Conservation (phyloP, 2,888 invertebrate genomes). For the Pardosa pseudoannulata region DNA sequence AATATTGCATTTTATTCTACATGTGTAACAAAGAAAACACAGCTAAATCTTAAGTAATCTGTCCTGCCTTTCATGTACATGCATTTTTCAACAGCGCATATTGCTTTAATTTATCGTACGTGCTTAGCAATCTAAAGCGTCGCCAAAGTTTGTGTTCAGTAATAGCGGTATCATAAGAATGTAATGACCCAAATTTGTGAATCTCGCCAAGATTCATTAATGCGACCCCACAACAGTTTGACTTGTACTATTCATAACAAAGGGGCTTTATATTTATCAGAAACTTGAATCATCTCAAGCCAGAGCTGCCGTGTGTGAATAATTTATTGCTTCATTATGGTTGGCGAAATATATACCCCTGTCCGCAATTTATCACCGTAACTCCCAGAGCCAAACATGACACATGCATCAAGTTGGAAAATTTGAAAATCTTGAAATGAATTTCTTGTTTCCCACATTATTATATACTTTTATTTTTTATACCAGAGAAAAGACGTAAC, state of each 20-base stretch:
- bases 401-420: too few relatives aligned
- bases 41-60: too few relatives aligned
- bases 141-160: background rate
- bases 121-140: background rate
- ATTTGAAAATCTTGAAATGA: too few relatives aligned
- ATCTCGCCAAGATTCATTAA: conserved; percentile 39
- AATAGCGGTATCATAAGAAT: background rate
- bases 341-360: conserved; percentile 49
- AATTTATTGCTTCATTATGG: conserved; percentile 69
- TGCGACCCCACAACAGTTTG: conserved; percentile 45
- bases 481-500: too few relatives aligned
- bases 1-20: too few relatives aligned
- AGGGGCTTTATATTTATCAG: background rate
- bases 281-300: conserved; percentile 31
- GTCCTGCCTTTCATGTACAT: too few relatives aligned
- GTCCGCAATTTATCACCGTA: conserved; percentile 33
- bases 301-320: conserved; percentile 54
- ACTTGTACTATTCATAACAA: conserved; percentile 17
- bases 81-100: too few relatives aligned
- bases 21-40: too few relatives aligned
- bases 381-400: too few relatives aligned
- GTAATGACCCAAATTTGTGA: background rate
- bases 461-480: too few relatives aligned
- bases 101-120: background rate
- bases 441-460: too few relatives aligned